Evolutionary conservation across 2,113 vertebrate genomes (phyloP).

Genomic region (Aphyosemion australe): DNA sequence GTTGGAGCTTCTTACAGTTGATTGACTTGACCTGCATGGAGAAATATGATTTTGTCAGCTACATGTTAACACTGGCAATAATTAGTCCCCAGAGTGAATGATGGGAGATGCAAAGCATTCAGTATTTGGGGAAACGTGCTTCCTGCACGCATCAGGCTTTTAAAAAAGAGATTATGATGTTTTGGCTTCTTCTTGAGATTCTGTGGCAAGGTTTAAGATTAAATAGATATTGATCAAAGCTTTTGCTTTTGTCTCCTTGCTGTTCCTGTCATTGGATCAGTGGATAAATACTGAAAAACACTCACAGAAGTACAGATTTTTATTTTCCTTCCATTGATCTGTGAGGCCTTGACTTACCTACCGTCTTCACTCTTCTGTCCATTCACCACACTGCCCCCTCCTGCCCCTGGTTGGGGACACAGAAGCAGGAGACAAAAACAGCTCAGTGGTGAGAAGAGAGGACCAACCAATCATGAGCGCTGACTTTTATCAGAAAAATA

Average conservation of each 20-base stretch:
- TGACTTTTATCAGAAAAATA: constrained; percentile 41
- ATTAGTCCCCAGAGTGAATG: constrained; percentile 17
- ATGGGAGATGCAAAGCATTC: constrained; percentile 4
- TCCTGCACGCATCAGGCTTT: constrained; percentile 6
- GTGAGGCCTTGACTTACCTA: constrained; percentile 66
- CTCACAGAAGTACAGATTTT: constrained; percentile 27
- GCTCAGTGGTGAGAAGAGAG: constrained; percentile 28
- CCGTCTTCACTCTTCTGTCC: constrained; percentile 62
- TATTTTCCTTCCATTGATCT: constrained; percentile 43
- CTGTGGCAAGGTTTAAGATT: neutral
- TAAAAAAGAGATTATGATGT: constrained; percentile 6
- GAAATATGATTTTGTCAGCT: constrained; percentile 32
- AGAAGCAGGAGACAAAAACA: constrained; percentile 25
- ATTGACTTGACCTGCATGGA: constrained; percentile 59
- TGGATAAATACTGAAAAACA: neutral
- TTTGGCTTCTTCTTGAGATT: neutral
- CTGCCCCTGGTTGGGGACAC: constrained; percentile 50
- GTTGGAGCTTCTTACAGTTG: constrained; percentile 65
- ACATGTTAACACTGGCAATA: neutral
- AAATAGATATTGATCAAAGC: constrained; percentile 39
- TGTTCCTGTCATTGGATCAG: neutral
- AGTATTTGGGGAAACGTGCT: constrained; percentile 7
- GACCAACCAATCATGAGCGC: constrained; percentile 19
- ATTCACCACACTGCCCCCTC: constrained; percentile 43
- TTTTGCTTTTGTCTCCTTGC: constrained; percentile 30